Percentiles rank a stretch among this genome's conserved stretches.
Evolutionary conservation across 2,113 vertebrate genomes (phyloP).

Genomic region (Epinephelus moara): DNA sequence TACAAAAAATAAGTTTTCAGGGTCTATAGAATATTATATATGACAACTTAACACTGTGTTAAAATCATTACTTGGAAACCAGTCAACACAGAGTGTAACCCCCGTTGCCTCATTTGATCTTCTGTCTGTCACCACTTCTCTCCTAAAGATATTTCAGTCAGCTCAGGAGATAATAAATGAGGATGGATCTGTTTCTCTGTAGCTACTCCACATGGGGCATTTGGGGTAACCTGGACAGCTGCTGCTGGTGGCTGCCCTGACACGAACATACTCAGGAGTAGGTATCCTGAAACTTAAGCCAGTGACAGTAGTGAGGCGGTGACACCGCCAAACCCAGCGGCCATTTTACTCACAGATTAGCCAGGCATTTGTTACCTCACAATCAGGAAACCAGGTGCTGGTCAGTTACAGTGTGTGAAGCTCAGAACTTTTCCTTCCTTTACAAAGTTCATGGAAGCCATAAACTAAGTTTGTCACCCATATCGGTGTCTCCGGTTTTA

Average conservation of each 20-base stretch:
- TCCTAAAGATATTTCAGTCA: background rate
- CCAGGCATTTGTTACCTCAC: constrained; percentile 19
- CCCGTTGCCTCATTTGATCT: constrained; percentile 5
- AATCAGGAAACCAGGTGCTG: constrained; percentile 1
- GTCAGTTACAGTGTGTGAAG: constrained; percentile 15
- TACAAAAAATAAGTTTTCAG: no score
- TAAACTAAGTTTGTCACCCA: background rate
- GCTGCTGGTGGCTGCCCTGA: constrained; percentile 8
- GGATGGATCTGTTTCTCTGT: background rate
- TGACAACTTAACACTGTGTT: no score
- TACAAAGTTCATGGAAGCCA: background rate
- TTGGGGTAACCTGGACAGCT: constrained; percentile 19
- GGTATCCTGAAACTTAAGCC: constrained; percentile 33
- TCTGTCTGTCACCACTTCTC: background rate
- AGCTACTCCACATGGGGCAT: background rate
- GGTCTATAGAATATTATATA: no score
- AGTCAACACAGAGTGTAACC: background rate
- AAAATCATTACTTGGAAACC: background rate
- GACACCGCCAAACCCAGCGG: background rate
- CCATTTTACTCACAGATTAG: constrained; percentile 32
- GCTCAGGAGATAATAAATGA: background rate
- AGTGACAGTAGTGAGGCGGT: constrained; percentile 22
- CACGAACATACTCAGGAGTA: background rate
- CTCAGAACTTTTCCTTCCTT: background rate
- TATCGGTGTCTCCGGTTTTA: constrained; percentile 7